Evolutionary conservation across 2,113 vertebrate species (phyloP).

Genomic region (Gallinago media): DNA sequence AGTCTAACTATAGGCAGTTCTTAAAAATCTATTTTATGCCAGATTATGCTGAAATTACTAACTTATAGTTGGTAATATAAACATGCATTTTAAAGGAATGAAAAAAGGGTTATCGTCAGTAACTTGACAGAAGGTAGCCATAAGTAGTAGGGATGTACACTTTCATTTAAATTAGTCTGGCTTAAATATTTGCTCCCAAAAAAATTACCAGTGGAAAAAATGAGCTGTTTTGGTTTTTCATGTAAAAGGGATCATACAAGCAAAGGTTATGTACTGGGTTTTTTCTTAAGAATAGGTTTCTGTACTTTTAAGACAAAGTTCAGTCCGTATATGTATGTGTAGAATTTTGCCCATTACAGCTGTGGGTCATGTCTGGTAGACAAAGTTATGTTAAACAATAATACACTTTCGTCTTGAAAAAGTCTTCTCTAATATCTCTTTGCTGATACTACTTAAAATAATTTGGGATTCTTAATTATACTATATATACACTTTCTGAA

Average conservation of each 20-base stretch:
- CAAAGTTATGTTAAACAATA: not conserved
- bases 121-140: not conserved
- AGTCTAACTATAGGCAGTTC: not conserved
- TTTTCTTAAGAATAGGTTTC: not conserved
- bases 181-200: not conserved
- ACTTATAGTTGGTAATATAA: not conserved
- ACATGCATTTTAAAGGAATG: not conserved
- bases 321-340: rapidly evolving
- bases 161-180: not conserved
- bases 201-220: not conserved
- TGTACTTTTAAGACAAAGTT: not conserved
- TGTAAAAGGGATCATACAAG: not conserved
- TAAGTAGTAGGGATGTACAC: not conserved
- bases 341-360: not conserved
- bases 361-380: not conserved
- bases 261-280: not conserved
- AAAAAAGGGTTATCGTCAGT: not conserved
- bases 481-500: too few species aligned
- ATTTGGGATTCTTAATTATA: not conserved
- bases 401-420: not conserved
- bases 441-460: not conserved
- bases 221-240: not conserved
- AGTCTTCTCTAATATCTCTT: not conserved
- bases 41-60: not conserved
- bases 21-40: rapidly evolving